phyloP scores from a whole-genome alignment of 2,888 invertebrate species.

The Kryphioiulus occultus region DNA sequence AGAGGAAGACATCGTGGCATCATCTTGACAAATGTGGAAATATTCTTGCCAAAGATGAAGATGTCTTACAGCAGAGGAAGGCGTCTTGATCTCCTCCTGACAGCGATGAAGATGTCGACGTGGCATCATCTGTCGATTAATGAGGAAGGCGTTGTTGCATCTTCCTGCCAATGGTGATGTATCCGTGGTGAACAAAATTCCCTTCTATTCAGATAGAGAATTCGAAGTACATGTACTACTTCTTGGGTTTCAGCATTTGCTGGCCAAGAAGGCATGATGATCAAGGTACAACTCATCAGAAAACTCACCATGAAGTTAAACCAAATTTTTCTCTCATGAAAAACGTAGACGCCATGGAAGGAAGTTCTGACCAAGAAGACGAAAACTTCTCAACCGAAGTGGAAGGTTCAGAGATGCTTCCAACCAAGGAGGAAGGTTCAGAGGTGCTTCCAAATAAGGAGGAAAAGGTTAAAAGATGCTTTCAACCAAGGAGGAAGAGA shows the following conservation, averaged over 20 bases:
- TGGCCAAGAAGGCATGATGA: too few relatives aligned
- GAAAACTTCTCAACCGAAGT: background rate
- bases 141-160: background rate
- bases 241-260: too few relatives aligned
- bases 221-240: too few relatives aligned
- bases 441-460: background rate
- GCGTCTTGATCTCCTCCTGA: background rate
- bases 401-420: background rate
- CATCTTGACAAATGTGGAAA: background rate
- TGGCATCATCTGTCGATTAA: background rate
- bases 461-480: too few relatives aligned
- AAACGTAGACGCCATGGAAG: background rate
- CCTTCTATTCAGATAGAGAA: too few relatives aligned
- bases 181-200: too few relatives aligned
- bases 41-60: too few relatives aligned
- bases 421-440: background rate
- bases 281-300: too few relatives aligned
- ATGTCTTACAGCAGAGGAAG: background rate
- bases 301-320: too few relatives aligned
- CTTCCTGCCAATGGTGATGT: background rate
- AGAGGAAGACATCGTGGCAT: background rate
- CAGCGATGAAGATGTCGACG: background rate
- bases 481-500: too few relatives aligned
- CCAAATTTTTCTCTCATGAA: background rate
- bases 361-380: too few relatives aligned